Conservation (phyloP, 2,888 invertebrate genomes). For the Eurois occulta region DNA sequence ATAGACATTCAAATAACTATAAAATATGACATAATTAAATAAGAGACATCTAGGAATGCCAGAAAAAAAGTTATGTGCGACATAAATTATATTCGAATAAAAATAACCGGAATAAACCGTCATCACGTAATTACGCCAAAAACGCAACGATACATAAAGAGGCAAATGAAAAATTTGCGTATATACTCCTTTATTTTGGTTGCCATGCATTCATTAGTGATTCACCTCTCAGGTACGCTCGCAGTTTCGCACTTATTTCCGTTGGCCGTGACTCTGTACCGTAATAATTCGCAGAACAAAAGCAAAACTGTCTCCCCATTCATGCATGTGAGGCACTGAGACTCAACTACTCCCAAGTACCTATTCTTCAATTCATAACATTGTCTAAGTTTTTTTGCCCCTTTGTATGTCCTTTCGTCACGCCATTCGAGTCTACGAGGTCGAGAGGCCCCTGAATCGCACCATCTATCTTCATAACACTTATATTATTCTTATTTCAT, state of each 20-base stretch:
- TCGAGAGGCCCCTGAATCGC: conserved; percentile 75
- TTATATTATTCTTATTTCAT: conserved; percentile 59
- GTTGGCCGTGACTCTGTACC: conserved; percentile 71
- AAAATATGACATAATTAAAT: conserved; percentile 41
- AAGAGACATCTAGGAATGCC: not conserved
- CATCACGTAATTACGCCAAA: conserved; percentile 1
- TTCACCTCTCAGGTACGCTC: conserved; percentile 41
- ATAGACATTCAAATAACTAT: conserved; percentile 25
- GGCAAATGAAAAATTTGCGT: conserved; percentile 9
- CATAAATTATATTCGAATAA: conserved; percentile 39
- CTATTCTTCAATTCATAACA: conserved; percentile 68
- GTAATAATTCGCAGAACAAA: conserved; percentile 68
- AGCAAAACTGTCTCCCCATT: conserved; percentile 70
- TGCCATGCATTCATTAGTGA: conserved; percentile 50
- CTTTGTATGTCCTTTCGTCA: conserved; percentile 79
- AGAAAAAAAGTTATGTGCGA: conserved; percentile 13
- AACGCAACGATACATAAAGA: conserved; percentile 7
- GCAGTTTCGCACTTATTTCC: conserved; percentile 62
- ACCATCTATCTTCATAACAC: conserved; percentile 67
- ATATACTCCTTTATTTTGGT: conserved; percentile 35
- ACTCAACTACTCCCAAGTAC: conserved; percentile 61
- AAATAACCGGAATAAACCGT: conserved; percentile 23
- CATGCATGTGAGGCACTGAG: conserved; percentile 63
- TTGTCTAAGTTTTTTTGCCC: conserved; percentile 73
- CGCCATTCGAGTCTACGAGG: conserved; percentile 77